Percentiles rank a stretch among this genome's conserved stretches.
phyloP scores from a whole-genome alignment of 2,888 invertebrate species.

The Tenodera sinensis region DNA sequence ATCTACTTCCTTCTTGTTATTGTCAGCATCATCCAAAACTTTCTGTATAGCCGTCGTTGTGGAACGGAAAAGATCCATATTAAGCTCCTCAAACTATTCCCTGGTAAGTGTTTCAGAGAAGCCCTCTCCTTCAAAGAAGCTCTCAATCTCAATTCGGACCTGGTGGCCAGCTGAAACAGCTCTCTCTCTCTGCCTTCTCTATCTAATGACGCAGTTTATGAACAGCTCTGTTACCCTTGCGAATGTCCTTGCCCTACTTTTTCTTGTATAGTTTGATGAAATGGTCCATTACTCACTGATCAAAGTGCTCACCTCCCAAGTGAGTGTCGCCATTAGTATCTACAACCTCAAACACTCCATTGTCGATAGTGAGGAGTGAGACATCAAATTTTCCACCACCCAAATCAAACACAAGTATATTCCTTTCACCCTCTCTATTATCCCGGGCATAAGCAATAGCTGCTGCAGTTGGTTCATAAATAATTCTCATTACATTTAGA shows the following conservation, averaged over 20 bases:
- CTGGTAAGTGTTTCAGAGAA: slow-evolving; percentile 97
- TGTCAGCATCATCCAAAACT: slow-evolving; percentile 97
- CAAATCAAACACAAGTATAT: slow-evolving; percentile 96
- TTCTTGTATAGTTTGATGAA: slow-evolving; percentile 98
- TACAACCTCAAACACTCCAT: slow-evolving; percentile 94
- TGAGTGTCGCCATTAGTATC: slow-evolving; percentile 95
- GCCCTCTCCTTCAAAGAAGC: slow-evolving; percentile 96
- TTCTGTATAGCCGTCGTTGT: slow-evolving; percentile 94
- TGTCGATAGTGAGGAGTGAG: slow-evolving; percentile 95
- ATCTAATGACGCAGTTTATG: slow-evolving; percentile 96
- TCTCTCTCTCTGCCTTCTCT: slow-evolving; percentile 95
- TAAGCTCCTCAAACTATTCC: slow-evolving; percentile 97
- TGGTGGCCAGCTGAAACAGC: slow-evolving; percentile 92
- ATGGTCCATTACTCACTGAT: slow-evolving; percentile 97
- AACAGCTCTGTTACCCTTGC: slow-evolving; percentile 90
- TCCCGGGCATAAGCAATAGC: slow-evolving; percentile 96
- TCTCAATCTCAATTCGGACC: slow-evolving; percentile 97
- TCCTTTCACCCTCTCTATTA: slow-evolving; percentile 96
- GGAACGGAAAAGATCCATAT: slow-evolving; percentile 88
- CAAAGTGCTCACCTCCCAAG: slow-evolving; percentile 98
- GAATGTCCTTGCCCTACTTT: slow-evolving; percentile 96
- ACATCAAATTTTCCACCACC: slow-evolving; percentile 99
- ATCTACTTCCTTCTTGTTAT: slow-evolving; percentile 97
- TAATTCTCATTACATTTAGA: slow-evolving; percentile 89
- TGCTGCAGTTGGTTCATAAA: slow-evolving; percentile 96